A percentile compares a stretch with the other conserved stretches of the same genome.
These are phyloP conservation scores for Cheilosia soror DNA, from an alignment of 2,888 invertebrate species.

Conservation along the genomic window DNA sequence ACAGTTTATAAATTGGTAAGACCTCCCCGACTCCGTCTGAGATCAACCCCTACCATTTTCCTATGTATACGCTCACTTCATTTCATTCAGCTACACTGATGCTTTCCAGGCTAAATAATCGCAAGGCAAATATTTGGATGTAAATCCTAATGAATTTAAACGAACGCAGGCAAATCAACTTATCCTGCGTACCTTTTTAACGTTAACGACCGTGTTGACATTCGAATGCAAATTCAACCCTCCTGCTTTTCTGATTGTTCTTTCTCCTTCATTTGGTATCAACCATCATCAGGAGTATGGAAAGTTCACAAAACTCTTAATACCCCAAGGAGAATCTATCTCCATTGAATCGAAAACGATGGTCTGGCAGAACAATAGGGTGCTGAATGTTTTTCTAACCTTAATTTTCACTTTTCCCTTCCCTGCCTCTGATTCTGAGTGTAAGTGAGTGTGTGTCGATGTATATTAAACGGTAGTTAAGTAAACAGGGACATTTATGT, in stretches of 20 bases:
- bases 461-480: constrained; percentile 46
- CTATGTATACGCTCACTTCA: constrained; percentile 14
- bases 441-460: constrained; percentile 14
- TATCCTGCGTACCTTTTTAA: constrained; percentile 69
- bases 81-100: constrained; percentile 45
- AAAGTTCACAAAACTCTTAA: constrained; percentile 53
- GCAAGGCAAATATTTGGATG: constrained; percentile 69
- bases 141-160: constrained; percentile 70
- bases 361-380: constrained; percentile 58
- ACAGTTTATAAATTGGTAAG: background rate
- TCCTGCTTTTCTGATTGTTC: constrained; percentile 57
- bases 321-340: constrained; percentile 69
- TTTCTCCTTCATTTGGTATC: constrained; percentile 65
- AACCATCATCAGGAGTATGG: constrained; percentile 20
- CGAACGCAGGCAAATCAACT: constrained; percentile 68
- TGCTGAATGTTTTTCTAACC: constrained; percentile 67
- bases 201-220: constrained; percentile 62
- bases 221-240: constrained; percentile 68
- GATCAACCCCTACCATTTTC: constrained; percentile 27
- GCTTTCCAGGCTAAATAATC: constrained; percentile 56
- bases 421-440: background rate
- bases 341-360: constrained; percentile 53
- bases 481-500: constrained; percentile 50
- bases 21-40: constrained; percentile 13
- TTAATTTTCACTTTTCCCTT: constrained; percentile 61